Conservation (phyloP, 2,797 vertebrate species). For the Gymnothorax javanicus region DNA sequence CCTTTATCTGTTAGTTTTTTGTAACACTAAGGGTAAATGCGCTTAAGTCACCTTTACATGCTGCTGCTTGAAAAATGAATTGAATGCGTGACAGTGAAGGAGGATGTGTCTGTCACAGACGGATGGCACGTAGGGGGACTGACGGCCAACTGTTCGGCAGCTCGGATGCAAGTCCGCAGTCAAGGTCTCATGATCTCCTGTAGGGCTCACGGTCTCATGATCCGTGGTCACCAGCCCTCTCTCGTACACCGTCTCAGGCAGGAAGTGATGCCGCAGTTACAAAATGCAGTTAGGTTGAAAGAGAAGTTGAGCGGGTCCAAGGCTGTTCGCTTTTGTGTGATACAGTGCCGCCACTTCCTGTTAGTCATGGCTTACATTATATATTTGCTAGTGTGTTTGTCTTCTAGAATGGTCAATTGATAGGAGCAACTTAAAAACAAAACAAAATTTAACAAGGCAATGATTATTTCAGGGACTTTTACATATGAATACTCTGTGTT, state of each 20-base stretch:
- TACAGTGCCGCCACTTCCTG: no score
- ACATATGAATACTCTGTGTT: not conserved
- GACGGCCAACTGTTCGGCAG: constrained; percentile 20
- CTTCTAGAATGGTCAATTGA: not conserved
- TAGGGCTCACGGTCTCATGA: no score
- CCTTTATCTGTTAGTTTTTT: no score
- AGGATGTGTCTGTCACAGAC: not conserved
- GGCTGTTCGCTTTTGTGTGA: not conserved
- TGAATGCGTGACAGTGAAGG: constrained; percentile 1
- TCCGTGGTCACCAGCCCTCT: not conserved
- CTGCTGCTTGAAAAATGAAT: not conserved
- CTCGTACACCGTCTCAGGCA: not conserved
- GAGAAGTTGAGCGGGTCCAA: not conserved
- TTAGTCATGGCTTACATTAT: not conserved
- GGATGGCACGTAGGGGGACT: not conserved
- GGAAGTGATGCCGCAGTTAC: not conserved
- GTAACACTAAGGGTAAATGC: not conserved
- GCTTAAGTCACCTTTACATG: no score
- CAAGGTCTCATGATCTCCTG: constrained; percentile 2
- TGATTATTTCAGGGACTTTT: not conserved
- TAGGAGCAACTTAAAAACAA: not conserved
- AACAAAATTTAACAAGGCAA: not conserved
- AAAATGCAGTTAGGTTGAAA: not conserved
- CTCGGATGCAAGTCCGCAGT: constrained; percentile 1
- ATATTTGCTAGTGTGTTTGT: constrained; percentile 34